Evolutionary conservation across 2,797 vertebrate species (phyloP).

Genomic region (Artibeus jamaicensis): DNA sequence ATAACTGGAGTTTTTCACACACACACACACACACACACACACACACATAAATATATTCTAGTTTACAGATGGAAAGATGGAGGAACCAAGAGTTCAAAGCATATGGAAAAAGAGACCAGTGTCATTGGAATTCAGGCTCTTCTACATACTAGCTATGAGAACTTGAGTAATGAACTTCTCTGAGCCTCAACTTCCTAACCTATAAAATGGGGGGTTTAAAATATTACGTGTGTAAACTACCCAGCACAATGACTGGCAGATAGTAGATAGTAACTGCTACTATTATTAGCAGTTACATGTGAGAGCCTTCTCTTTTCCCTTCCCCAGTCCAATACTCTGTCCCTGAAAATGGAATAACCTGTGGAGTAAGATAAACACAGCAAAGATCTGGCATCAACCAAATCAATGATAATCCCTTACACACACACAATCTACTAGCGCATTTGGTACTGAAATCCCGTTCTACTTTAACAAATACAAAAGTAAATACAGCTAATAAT

Average conservation of each 20-base stretch:
- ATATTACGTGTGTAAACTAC: not conserved
- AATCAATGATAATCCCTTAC: not conserved
- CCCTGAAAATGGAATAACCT: slow-evolving; percentile 8
- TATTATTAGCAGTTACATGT: not conserved
- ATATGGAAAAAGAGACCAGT: slow-evolving; percentile 25
- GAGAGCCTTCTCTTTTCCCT: not conserved
- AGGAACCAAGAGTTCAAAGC: not conserved
- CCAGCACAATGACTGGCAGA: not conserved
- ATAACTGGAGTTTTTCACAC: not conserved
- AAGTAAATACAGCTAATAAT: not conserved
- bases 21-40: not conserved
- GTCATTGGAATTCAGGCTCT: not conserved
- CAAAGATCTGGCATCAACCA: not conserved
- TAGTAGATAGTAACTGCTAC: not conserved
- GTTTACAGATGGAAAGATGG: slow-evolving; percentile 48
- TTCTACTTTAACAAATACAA: not conserved
- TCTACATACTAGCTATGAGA: not conserved
- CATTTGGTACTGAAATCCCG: not conserved
- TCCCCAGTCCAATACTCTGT: not conserved
- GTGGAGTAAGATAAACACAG: slow-evolving; percentile 11
- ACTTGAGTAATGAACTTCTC: not conserved
- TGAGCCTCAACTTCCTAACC: slow-evolving; percentile 29
- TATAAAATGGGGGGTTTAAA: slow-evolving; percentile 30
- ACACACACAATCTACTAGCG: not conserved
- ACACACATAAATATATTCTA: not conserved